Percentiles rank a stretch among this genome's conserved stretches.
Conservation (phyloP, 2,113 vertebrate genomes). For the Zosterops borbonicus region DNA sequence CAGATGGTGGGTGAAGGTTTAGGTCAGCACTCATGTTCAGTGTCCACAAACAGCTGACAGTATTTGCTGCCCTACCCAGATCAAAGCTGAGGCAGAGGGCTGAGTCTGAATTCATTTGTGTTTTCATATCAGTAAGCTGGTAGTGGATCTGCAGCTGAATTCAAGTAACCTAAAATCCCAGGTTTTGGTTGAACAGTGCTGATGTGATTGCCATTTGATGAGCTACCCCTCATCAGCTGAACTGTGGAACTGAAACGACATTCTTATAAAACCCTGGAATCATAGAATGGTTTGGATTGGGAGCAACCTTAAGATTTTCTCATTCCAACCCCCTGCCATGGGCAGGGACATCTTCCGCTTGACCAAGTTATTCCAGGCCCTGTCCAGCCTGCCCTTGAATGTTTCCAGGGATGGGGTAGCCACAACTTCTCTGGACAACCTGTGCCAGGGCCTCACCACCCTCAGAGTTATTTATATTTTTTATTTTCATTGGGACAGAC, state of each 20-base stretch:
- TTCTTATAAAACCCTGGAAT: neutral
- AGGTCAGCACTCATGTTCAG: neutral
- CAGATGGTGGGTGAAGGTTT: neutral
- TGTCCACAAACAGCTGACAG: neutral
- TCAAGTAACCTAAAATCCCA: neutral
- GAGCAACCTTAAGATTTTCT: neutral
- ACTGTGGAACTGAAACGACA: rapidly evolving
- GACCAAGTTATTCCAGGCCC: neutral
- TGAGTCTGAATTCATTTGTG: neutral
- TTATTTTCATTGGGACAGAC: neutral
- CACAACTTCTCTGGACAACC: neutral
- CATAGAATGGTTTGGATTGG: neutral
- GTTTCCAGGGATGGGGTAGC: neutral
- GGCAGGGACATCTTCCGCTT: neutral
- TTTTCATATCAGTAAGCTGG: neutral
- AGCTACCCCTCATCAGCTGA: neutral
- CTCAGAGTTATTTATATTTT: neutral
- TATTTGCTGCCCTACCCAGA: neutral
- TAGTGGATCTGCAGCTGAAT: neutral
- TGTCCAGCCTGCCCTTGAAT: rapidly evolving
- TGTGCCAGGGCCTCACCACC: neutral
- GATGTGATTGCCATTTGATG: neutral
- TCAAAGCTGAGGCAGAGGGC: neutral
- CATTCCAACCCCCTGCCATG: rapidly evolving
- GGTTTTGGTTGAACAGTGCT: neutral